Evolutionary conservation across 1,140 invertebrate species (phyloP), one percentile per base, ranked within the genome.

Genomic region (Melitaea cinxia): DNA sequence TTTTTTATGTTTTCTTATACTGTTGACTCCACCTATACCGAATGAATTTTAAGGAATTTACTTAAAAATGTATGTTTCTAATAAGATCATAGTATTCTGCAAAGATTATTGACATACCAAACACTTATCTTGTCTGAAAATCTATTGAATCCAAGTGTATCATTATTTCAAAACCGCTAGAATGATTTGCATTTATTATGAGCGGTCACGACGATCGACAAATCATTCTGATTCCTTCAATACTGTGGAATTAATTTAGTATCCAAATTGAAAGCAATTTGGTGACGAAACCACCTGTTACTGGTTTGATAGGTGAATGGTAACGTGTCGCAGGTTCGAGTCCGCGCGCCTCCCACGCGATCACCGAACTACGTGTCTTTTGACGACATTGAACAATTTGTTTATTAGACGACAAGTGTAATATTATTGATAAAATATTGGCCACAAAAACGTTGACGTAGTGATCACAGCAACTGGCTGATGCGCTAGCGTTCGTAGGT

Each of bases 191-290:
- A 19, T 47, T 10, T 28, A 15, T 45, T 26, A 57, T 57, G 15
- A 56, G 53, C 12, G 45, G 39, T 64, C 56, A 58, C 56, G 56
- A 58, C 61, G 42, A 4, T 47, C 42, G 21, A 65, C 49, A 35
- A 47, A 53, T 59, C 63, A 65, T 59, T 33, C n/a, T 14, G 35
- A 60, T 60, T 60, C 47, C 56, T 26, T 47, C 49, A 58, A 35
- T 14, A 33, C 62, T 35, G 54, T 49, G 6, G 55, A 60, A 55
- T 66, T 66, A 60, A 66, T 66, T 66, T 60, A 55, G 39, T 55
- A 59, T 37, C 50, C 55, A 56, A 66, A 66, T 66, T 66, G 64
- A 37, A 37, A 37, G 23, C 64, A 66, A 66, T 66, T 66, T 60
- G 42, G 57, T 66, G 57, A 35, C 57, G 64, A 53, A 66, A 66